A percentile compares a stretch with the other conserved stretches of the same genome.
These are phyloP conservation scores for Tenthredo distinguenda DNA, from an alignment of 2,888 invertebrate genomes.

Conservation along the genomic window DNA sequence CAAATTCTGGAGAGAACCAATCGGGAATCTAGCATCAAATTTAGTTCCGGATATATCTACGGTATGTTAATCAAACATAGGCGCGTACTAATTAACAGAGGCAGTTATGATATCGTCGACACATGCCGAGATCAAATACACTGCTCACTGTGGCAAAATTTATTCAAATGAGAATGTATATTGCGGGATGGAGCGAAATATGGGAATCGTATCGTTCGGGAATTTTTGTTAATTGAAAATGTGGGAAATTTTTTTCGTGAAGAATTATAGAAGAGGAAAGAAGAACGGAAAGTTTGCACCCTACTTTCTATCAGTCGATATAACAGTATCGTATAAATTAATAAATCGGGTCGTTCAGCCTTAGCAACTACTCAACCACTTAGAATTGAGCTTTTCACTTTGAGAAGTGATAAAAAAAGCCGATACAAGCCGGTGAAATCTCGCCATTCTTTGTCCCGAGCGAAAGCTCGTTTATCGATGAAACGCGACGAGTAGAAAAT, in stretches of 20 bases:
- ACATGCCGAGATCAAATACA: not conserved
- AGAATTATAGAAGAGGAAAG: not conserved
- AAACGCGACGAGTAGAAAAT: not conserved
- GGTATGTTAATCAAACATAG: not conserved
- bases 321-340: not conserved
- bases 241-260: not conserved
- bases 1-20: not conserved
- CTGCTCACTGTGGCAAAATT: not conserved
- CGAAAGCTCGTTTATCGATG: not conserved
- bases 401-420: not conserved
- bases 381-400: not conserved
- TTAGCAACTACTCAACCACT: not conserved
- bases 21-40: not conserved
- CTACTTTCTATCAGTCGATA: not conserved
- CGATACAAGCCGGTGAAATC: not conserved
- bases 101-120: slow-evolving; percentile 1
- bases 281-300: not conserved
- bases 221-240: not conserved
- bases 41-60: not conserved
- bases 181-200: not conserved
- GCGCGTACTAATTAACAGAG: not conserved
- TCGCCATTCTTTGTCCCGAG: not conserved
- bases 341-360: not conserved
- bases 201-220: not conserved
- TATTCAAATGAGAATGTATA: not conserved